A percentile compares a stretch with the other conserved stretches of the same genome.
Evolutionary conservation across 2,888 invertebrate genomes (phyloP).

Genomic region (Eupithecia vulgata): DNA sequence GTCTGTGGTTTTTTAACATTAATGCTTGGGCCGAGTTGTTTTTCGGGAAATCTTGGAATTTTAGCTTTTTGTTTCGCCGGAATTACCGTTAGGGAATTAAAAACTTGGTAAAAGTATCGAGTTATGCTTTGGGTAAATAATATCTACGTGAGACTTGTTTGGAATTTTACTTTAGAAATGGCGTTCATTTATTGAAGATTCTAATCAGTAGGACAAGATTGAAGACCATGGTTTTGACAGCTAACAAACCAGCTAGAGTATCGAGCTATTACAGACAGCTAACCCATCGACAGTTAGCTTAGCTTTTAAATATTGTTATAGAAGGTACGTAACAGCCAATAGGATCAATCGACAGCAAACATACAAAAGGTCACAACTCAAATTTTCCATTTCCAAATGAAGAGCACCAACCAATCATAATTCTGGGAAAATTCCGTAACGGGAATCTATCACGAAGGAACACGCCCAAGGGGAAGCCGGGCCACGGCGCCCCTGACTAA

Average conservation of each 20-base stretch:
- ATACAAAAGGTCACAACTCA: constrained; percentile 52
- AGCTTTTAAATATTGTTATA: not conserved
- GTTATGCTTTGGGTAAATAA: not conserved
- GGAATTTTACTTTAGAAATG: not conserved
- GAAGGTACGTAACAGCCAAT: constrained; percentile 19
- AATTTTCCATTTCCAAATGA: constrained; percentile 71
- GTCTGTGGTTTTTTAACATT: constrained; percentile 36
- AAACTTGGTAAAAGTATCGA: not conserved
- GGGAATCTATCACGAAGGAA: constrained; percentile 72
- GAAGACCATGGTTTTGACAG: not conserved
- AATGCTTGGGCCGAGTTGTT: constrained; percentile 30
- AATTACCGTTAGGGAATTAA: not conserved
- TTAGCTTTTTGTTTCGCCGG: not conserved
- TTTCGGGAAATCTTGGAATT: constrained; percentile 15
- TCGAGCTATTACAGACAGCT: not conserved
- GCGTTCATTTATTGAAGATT: not conserved
- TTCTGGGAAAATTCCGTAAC: constrained; percentile 64
- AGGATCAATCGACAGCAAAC: constrained; percentile 38
- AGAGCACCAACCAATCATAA: constrained; percentile 76
- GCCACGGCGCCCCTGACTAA: constrained; percentile 71
- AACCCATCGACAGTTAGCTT: not conserved
- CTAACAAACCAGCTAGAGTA: not conserved
- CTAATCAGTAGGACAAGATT: not conserved
- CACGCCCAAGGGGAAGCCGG: constrained; percentile 66
- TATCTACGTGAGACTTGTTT: not conserved